phyloP scores from a whole-genome alignment of 1,140 invertebrate genomes.

The Homalodisca vitripennis region DNA sequence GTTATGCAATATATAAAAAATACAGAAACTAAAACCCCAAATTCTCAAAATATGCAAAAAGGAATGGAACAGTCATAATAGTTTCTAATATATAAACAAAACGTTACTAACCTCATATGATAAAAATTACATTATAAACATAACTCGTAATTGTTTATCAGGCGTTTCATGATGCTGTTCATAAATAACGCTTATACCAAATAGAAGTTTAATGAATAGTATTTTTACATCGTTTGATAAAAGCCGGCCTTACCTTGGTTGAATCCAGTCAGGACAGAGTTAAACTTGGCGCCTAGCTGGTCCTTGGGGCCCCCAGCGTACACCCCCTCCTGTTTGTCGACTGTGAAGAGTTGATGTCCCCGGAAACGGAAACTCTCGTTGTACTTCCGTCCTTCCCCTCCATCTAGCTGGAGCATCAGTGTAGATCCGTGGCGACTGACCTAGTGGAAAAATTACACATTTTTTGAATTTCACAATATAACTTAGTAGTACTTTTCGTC shows the following conservation, averaged over 20 bases:
- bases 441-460: no score
- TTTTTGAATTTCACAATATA: no score
- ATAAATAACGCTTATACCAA: constrained; percentile 63
- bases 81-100: neutral
- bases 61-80: neutral
- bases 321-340: constrained; percentile 64
- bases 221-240: no score
- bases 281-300: no score
- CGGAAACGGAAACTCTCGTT: constrained; percentile 63
- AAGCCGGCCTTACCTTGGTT: no score
- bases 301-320: constrained; percentile 64
- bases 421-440: constrained; percentile 65
- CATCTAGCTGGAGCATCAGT: constrained; percentile 63
- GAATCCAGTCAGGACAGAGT: no score
- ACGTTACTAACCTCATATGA: no score
- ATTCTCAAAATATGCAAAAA: neutral
- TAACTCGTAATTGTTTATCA: neutral
- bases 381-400: constrained; percentile 67
- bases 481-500: no score
- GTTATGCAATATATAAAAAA: no score
- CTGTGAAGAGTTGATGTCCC: constrained; percentile 60
- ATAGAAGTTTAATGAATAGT: no score
- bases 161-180: constrained; percentile 49
- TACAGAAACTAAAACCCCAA: no score
- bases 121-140: neutral